These are phyloP conservation scores for Strongylocentrotus purpuratus DNA, from an alignment of 35 echinoderm and acorn worm species.

Conservation along the genomic window DNA sequence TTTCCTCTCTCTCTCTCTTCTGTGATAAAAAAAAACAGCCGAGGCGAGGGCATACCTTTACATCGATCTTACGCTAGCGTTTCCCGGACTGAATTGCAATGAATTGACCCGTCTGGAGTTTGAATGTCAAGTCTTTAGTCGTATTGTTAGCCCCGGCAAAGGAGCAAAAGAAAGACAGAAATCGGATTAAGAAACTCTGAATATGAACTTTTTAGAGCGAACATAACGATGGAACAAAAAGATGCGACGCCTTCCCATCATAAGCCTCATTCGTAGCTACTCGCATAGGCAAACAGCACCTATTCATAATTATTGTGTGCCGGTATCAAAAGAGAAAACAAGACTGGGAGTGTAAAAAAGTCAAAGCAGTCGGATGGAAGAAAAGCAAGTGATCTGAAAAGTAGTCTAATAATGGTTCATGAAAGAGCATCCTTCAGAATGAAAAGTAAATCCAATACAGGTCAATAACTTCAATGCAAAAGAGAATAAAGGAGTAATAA, in stretches of 20 bases:
- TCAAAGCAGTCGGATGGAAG: not conserved
- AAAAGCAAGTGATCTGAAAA: not conserved
- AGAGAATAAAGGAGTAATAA: not conserved
- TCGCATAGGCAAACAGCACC: not conserved
- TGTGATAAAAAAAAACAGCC: not conserved
- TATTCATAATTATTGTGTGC: constrained; percentile 14
- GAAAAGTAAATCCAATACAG: not conserved
- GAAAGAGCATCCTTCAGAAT: not conserved
- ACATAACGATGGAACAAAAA: constrained; percentile 11
- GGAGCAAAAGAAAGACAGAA: not conserved
- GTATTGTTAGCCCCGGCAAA: not conserved
- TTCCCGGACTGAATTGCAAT: not conserved
- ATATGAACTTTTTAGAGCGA: constrained; percentile 24
- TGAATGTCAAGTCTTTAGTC: constrained; percentile 38
- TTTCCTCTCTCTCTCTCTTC: not conserved
- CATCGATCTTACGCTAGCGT: not conserved
- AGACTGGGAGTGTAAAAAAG: not conserved
- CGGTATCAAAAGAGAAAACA: not conserved
- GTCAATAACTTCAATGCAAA: not conserved
- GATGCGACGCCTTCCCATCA: not conserved
- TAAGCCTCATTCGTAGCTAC: not conserved
- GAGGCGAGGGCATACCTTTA: constrained; percentile 23
- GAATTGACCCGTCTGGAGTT: constrained; percentile 5
- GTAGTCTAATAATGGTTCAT: not conserved
- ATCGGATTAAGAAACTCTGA: not conserved